Evolutionary conservation across 1,140 invertebrate species (phyloP).

Genomic region (Pemphigus obesinymphae): DNA sequence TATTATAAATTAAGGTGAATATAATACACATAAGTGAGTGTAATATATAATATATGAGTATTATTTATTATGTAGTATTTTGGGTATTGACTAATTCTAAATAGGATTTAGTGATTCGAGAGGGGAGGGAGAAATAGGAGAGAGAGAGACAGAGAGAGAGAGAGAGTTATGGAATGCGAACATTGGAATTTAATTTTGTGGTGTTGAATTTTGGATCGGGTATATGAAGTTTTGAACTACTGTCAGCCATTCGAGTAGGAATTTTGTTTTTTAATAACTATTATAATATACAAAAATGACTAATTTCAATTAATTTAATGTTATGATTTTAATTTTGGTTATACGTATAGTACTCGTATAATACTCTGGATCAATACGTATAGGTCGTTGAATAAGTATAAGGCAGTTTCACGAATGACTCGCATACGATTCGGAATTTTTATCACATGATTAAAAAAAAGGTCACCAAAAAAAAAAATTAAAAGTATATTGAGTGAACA

Average conservation of each 20-base stretch:
- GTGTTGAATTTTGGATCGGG: background rate
- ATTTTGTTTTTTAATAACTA: constrained; percentile 12
- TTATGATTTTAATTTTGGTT: background rate
- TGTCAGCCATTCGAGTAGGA: background rate
- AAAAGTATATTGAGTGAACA: background rate
- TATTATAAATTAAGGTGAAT: too few species aligned
- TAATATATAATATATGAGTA: too few species aligned
- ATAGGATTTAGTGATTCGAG: too few species aligned
- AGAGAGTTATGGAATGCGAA: background rate
- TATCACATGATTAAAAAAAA: background rate
- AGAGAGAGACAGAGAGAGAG: too few species aligned
- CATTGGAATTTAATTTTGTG: background rate
- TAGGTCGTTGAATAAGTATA: background rate
- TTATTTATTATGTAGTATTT: too few species aligned
- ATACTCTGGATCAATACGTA: background rate
- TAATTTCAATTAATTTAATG: background rate
- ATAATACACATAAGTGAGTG: too few species aligned
- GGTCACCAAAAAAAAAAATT: background rate
- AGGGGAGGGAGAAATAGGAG: too few species aligned
- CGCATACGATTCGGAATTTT: background rate
- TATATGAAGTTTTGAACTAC: background rate
- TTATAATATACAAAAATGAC: background rate
- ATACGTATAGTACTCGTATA: too few species aligned
- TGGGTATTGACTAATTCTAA: too few species aligned
- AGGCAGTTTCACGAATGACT: background rate